Evolutionary conservation across 2,888 invertebrate genomes (phyloP).

Genomic region (Eupelmus urozonus): DNA sequence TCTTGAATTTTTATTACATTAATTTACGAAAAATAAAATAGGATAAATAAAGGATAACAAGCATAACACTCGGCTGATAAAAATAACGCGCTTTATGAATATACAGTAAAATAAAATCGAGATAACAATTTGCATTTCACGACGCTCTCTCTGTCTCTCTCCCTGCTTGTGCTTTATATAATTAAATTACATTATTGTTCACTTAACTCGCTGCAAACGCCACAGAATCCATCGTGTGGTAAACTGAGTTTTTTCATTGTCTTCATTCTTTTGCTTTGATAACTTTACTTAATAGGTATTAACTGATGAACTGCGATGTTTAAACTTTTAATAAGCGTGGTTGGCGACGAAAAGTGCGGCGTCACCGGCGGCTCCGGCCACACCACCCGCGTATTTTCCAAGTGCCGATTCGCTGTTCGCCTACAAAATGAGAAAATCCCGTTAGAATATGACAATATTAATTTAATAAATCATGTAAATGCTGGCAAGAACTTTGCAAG

Average conservation of each 20-base stretch:
- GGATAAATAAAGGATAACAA: slow-evolving; percentile 32
- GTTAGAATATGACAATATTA: too few relatives aligned
- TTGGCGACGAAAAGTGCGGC: slow-evolving; percentile 95
- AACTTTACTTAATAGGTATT: slow-evolving; percentile 14
- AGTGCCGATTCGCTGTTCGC: slow-evolving; percentile 94
- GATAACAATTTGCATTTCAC: slow-evolving; percentile 24
- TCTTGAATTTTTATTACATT: slow-evolving; percentile 17
- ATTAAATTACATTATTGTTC: slow-evolving; percentile 13
- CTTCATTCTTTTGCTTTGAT: slow-evolving; percentile 35
- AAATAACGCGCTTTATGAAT: slow-evolving; percentile 19
- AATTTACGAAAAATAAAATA: slow-evolving; percentile 20
- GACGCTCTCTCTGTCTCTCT: background rate
- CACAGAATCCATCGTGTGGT: slow-evolving; percentile 33
- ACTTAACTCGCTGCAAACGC: slow-evolving; percentile 17
- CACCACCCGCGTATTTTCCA: slow-evolving; percentile 96
- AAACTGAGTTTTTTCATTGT: slow-evolving; percentile 30
- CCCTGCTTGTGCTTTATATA: slow-evolving; percentile 25
- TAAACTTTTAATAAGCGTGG: slow-evolving; percentile 90
- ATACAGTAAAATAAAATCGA: slow-evolving; percentile 30
- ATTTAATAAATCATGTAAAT: too few relatives aligned
- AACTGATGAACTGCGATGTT: slow-evolving; percentile 16
- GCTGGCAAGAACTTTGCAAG: too few relatives aligned
- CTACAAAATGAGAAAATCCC: too few relatives aligned
- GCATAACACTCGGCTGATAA: slow-evolving; percentile 31
- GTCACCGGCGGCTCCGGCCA: slow-evolving; percentile 90